A percentile compares a stretch with the other conserved stretches of the same genome.
Conservation (phyloP, 2,113 vertebrate species). For the Tringa solitaria region DNA sequence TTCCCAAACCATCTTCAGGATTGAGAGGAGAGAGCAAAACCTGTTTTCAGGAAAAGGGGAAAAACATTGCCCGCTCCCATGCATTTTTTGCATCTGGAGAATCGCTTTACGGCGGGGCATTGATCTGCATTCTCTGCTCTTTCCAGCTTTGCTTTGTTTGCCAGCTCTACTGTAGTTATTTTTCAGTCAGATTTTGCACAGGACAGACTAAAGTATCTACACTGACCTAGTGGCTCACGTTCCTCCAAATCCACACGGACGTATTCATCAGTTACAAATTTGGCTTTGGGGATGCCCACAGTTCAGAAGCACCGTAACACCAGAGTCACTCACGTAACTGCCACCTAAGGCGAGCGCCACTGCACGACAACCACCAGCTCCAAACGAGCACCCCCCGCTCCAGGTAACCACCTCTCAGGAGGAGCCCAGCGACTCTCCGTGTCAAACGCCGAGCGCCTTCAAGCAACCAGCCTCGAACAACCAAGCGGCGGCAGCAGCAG, state of each 20-base stretch:
- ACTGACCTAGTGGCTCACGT: fast-evolving
- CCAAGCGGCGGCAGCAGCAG: background rate
- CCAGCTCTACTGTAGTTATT: background rate
- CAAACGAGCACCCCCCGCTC: background rate
- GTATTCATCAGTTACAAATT: background rate
- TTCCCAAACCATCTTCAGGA: background rate
- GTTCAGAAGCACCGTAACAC: background rate
- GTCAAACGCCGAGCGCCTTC: fast-evolving
- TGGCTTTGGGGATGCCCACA: background rate
- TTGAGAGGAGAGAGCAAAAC: background rate
- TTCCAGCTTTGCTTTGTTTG: background rate
- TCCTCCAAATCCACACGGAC: background rate
- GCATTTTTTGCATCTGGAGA: background rate
- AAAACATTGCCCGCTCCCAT: background rate
- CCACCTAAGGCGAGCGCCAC: fast-evolving
- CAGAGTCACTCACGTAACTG: background rate
- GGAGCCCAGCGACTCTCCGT: background rate
- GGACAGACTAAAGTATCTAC: background rate
- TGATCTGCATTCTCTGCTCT: background rate
- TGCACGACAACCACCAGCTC: background rate
- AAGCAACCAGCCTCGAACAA: background rate
- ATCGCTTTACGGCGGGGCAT: background rate
- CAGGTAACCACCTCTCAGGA: background rate
- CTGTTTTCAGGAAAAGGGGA: background rate
- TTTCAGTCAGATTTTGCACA: background rate